Percentiles rank a stretch among this genome's conserved stretches.
Conservation (phyloP, 1,140 invertebrate genomes). For the Tenebrio molitor region DNA sequence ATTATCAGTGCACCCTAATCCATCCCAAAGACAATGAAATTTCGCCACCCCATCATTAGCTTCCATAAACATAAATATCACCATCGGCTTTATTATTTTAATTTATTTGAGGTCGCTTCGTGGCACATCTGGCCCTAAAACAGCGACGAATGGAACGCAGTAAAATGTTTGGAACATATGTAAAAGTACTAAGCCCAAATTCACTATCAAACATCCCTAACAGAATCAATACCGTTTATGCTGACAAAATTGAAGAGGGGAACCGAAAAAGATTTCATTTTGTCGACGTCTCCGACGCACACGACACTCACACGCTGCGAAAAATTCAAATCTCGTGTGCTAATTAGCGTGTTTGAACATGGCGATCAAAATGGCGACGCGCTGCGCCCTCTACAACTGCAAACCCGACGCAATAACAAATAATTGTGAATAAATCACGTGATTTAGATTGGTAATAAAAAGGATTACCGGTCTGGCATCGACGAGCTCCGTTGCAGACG, state of each 20-base stretch:
- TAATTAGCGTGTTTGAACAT: no score
- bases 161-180: conserved; percentile 32
- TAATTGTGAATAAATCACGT: conserved; percentile 16
- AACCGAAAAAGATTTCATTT: conserved; percentile 26
- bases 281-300: background rate
- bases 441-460: conserved; percentile 18
- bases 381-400: no score
- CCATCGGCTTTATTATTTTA: no score
- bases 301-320: background rate
- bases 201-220: conserved; percentile 33
- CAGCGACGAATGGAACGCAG: background rate
- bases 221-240: conserved; percentile 27
- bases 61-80: no score
- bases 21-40: no score
- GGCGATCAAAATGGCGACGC: no score
- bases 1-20: no score
- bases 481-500: background rate
- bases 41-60: no score
- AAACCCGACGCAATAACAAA: no score
- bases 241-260: conserved; percentile 26
- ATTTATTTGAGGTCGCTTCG: no score
- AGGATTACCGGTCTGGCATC: conserved; percentile 12
- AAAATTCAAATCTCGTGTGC: no score
- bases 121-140: conserved; percentile 4
- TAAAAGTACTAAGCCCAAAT: conserved; percentile 32